Evolutionary conservation across 2,113 vertebrate species (phyloP).

Genomic region (Ceyx margarethae): DNA sequence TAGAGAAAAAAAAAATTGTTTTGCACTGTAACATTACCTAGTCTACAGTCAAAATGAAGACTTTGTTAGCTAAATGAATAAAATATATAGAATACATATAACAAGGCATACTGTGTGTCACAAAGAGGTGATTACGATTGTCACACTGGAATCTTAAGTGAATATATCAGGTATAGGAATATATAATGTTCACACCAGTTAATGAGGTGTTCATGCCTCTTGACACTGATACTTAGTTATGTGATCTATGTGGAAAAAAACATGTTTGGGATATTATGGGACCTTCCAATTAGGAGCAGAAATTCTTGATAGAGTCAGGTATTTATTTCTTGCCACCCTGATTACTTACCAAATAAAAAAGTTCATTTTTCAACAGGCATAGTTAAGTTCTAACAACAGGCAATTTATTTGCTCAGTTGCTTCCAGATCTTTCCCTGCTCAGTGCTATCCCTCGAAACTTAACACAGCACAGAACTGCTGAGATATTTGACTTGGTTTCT

Average conservation of each 20-base stretch:
- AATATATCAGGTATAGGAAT: background rate
- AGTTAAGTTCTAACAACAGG: background rate
- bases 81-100: background rate
- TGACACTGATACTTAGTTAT: too few species aligned
- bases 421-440: background rate
- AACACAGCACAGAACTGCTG: rapidly evolving
- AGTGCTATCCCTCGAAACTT: rapidly evolving
- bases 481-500: background rate
- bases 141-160: background rate
- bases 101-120: background rate
- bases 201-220: background rate
- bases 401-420: background rate
- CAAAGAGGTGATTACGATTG: background rate
- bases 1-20: background rate
- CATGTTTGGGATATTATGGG: background rate
- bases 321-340: background rate
- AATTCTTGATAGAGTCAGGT: background rate
- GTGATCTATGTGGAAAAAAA: rapidly evolving
- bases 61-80: background rate
- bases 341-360: background rate
- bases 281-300: background rate
- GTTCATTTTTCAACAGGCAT: background rate
- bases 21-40: background rate
- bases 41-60: background rate
- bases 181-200: background rate